Percentiles rank a stretch among this genome's conserved stretches.
These are phyloP conservation scores for Oreochromis aureus DNA, from an alignment of 2,113 vertebrate genomes.

Conservation along the genomic window DNA sequence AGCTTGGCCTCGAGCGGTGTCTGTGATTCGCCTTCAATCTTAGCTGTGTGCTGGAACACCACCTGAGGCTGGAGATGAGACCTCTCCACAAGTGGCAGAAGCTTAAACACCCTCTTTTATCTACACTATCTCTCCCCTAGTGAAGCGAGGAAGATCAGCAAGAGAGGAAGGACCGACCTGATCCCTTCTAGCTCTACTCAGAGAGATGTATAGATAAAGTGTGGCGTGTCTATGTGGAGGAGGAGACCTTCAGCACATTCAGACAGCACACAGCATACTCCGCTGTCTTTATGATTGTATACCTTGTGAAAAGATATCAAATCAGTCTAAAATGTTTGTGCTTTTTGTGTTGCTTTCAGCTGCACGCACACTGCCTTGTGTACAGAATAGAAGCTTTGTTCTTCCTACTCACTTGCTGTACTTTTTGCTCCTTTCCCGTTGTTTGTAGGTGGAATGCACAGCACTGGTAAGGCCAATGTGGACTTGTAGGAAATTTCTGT, in stretches of 20 bases:
- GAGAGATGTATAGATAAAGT: constrained; percentile 11
- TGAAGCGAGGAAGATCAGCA: constrained; percentile 10
- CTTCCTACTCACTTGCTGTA: background rate
- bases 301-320: background rate
- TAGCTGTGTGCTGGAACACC: constrained; percentile 18
- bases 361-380: background rate
- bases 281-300: background rate
- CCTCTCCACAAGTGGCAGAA: constrained; percentile 42
- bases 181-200: constrained; percentile 15
- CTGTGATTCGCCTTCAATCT: constrained; percentile 62
- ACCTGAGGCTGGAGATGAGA: constrained; percentile 59
- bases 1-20: constrained; percentile 45
- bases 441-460: constrained; percentile 8
- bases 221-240: constrained; percentile 8
- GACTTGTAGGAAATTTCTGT: constrained; percentile 32
- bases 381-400: background rate
- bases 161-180: background rate
- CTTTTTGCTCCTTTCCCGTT: background rate
- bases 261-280: background rate
- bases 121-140: constrained; percentile 24
- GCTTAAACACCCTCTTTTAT: constrained; percentile 57
- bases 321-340: background rate
- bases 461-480: constrained; percentile 2
- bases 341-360: background rate
- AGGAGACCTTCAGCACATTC: constrained; percentile 15